Evolutionary conservation across 2,797 vertebrate species (phyloP), one percentile per base, ranked within the genome.

Genomic region (Diceros bicornis): DNA sequence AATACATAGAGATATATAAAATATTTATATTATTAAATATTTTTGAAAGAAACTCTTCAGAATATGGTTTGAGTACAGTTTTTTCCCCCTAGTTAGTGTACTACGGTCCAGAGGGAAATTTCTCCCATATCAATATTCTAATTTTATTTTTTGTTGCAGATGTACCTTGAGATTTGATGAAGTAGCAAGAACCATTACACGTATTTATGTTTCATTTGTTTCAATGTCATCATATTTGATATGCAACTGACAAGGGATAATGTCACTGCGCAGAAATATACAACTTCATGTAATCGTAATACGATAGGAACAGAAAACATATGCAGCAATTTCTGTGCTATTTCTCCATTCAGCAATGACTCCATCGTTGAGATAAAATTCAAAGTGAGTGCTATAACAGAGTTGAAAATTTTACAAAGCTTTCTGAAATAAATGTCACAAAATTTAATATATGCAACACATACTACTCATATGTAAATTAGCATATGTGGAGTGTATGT

Each of bases 381-480:
- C 59, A 96, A 91, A 98, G 64, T 50, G 32, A 87, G 6, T 86
- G 13, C 27, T 94, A 7, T 34, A 95, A 96, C 21, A 75, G n/a
- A 97, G 32, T 8, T 96, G 37, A 96, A 97, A 91, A 12, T 79
- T 98, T 98, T 95, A 98, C 62, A 97, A 74, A 82, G 50, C 61
- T 94, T 79, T 75, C 85, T 96, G 47, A 96, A 97, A 97, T 96
- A 97, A 98, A 96, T 75, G 47, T 97, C 75, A 89, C 87, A 97
- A 97, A 82, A 78, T 14, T 81, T 97, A 77, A 97, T 97, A 96
- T 97, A 96, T 61, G 17, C 66, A 71, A 75, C 8, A 83, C 89
- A 66, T 64, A 57, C 7, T 95, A 87, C 11, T 52, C 93, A 37
- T 92, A 52, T 92, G 27, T 88, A 98, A 97, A 97, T 98, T 95